Evolutionary conservation across 2,888 invertebrate species (phyloP), one percentile per base, ranked within the genome.

Genomic region (Hypercompe scribonia): DNA sequence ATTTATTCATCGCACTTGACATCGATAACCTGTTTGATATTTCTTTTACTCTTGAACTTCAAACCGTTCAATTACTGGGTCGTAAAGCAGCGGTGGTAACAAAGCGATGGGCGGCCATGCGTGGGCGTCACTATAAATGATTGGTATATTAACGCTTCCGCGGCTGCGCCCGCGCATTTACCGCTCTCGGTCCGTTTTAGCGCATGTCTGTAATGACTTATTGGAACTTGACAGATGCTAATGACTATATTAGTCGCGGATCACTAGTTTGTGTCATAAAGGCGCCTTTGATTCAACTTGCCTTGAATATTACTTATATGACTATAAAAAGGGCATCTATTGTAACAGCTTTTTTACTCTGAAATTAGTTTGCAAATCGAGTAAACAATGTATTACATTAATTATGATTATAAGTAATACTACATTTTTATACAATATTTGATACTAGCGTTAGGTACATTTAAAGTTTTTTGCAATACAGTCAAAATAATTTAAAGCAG

Each of bases 41-140:
- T 61, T 42, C 63, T 75, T 77, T 76, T 69, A 75, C 15, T 77
- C 78, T 79, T 84, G 85, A 84, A 83, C 83, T 83, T 83, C 79
- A 83, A 80, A 78, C 42, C 72, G 65, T 84, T 72, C 84, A 75
- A 82, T 80, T 78, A 82, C 79, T 82, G 74, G 76, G 75, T 84
- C 80, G 80, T 82, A 74, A 82, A 84, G 65, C 77, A 71, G 81
- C 82, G 70, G 71, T 73, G 77, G 74, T 61, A 69, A 65, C 69
- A 65, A 69, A 73, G 65, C 69, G 15, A 33, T 65, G 68, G 72
- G 68, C 82, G 84, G 78, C 74, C 81, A 74, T 76, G 89, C 83
- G 93, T 91, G 86, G 92, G 92, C 85, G 89, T 83, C 76, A 81
- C 85, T 86, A 89, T 90, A 90, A 91, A 90, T 83, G 75, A 81